Evolutionary conservation across 1,140 invertebrate genomes (phyloP).

Genomic region (Apis florea): DNA sequence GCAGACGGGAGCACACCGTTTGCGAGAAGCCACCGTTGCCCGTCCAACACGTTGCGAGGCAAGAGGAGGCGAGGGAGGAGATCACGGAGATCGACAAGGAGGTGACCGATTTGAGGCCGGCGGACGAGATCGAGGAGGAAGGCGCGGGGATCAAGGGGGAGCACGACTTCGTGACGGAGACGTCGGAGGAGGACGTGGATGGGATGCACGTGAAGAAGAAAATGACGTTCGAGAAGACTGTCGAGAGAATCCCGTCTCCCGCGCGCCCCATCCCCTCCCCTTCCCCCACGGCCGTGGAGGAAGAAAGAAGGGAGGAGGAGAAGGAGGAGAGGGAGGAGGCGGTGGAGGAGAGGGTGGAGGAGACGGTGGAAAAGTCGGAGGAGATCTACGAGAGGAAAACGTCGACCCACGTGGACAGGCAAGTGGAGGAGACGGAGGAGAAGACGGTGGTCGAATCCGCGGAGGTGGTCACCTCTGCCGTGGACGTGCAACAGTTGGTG

Average conservation of each 20-base stretch:
- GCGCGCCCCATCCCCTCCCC: conserved; percentile 22
- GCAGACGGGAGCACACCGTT: conserved; percentile 50
- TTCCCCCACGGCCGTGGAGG: background rate
- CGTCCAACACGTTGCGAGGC: background rate
- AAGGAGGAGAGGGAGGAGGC: background rate
- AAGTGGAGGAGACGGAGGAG: conserved; percentile 58
- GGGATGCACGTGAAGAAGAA: conserved; percentile 76
- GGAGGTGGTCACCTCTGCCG: conserved; percentile 69
- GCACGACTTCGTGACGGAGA: conserved; percentile 76
- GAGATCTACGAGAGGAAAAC: conserved; percentile 24
- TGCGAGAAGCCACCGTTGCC: conserved; percentile 59
- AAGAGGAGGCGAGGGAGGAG: conserved; percentile 56
- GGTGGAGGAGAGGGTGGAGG: background rate
- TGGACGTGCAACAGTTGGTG: conserved; percentile 74
- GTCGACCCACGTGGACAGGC: conserved; percentile 54
- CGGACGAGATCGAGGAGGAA: conserved; percentile 62
- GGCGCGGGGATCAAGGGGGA: conserved; percentile 72
- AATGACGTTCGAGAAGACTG: conserved; percentile 77
- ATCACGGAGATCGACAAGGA: conserved; percentile 64
- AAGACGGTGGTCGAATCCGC: conserved; percentile 65
- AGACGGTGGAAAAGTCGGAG: background rate
- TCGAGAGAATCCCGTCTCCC: conserved; percentile 68
- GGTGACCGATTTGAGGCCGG: conserved; percentile 60
- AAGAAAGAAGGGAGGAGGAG: conserved; percentile 11
- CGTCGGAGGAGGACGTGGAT: conserved; percentile 74